Base-by-base conservation (phyloP, 2,113 vertebrate genomes). In the Hymenochirus boettgeri region DNA sequence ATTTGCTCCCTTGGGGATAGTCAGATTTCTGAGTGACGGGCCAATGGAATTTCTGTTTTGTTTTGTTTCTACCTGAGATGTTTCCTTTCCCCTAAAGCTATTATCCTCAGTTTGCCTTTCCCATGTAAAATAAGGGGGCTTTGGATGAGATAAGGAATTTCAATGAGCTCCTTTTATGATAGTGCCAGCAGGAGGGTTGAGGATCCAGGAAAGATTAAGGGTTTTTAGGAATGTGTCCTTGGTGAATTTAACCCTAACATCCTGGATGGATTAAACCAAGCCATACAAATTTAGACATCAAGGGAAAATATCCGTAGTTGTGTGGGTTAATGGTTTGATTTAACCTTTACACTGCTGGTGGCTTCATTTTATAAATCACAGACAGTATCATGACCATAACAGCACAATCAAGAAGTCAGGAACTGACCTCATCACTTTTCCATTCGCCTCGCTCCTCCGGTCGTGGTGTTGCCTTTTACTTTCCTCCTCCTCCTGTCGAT, bases 111-210 rank as follows among this genome's bases (percentile, higher is more conserved):
- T 13, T 10, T 27, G 23, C 65, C 25, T 67, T 67, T 67, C 33
- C 65, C 21, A 67, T 67, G 65, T 45, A 53, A 67, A 67, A 17
- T 6, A 51, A 24, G 15, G 7, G 35, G 33, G 10, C 48, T 22
- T 67, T 60, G 47, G 65, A 46, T 56, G 57, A 60, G 48, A 60
- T 60, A n/a, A 67, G 24, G 19, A 35, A 52, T 45, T 67, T 47
- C n/a, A 52, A 67, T 59, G 17, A n/a, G 46, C 27, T 11, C 9
- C 15, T 35, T 53, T 53, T 59, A 39, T 51, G 46, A n/a, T 21
- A 50, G 56, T 52, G 64, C 29, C 47, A 1, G 25, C 33, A 23
- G 64, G 63, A 17, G 64, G 64, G 56, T n/a, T 2, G 0, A n/a
- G 21, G 24, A 18, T 37, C 5, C 55, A 26, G 54, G 54, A 65